These are phyloP conservation scores for Indicator maculatus DNA, from an alignment of 2,113 vertebrate genomes.

Conservation along the genomic window DNA sequence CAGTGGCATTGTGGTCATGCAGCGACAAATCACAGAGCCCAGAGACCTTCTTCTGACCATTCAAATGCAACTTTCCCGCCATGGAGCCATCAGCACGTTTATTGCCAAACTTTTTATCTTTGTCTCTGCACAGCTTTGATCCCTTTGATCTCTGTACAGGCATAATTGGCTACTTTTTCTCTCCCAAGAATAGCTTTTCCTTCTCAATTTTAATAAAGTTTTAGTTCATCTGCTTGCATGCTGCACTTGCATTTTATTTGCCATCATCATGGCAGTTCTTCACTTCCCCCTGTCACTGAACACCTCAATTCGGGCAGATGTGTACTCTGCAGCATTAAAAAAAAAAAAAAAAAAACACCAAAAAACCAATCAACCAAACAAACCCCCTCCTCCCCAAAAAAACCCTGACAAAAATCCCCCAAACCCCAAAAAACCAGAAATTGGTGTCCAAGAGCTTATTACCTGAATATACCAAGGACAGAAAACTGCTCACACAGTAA, in stretches of 20 bases:
- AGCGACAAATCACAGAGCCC: slow-evolving; percentile 81
- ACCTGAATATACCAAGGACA: not conserved
- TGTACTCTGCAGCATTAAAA: not conserved
- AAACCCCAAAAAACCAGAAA: not conserved
- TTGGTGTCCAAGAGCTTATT: not conserved
- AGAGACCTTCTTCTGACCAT: slow-evolving; percentile 90
- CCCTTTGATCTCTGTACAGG: slow-evolving; percentile 21
- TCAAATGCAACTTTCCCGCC: slow-evolving; percentile 88
- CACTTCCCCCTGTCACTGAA: not conserved
- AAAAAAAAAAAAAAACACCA: not conserved
- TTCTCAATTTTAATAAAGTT: slow-evolving; percentile 73
- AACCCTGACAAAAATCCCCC: too few relatives aligned
- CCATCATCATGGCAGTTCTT: not conserved
- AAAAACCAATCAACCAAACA: too few relatives aligned
- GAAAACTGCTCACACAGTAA: not conserved
- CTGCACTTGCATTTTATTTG: slow-evolving; percentile 62
- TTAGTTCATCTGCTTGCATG: slow-evolving; percentile 31
- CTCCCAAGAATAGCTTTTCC: not conserved
- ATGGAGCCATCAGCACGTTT: slow-evolving; percentile 84
- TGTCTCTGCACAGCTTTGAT: slow-evolving; percentile 86
- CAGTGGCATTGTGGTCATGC: slow-evolving; percentile 89
- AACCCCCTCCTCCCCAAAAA: not conserved
- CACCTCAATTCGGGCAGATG: not conserved
- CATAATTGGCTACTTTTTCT: slow-evolving; percentile 3
- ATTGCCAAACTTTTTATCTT: slow-evolving; percentile 91